Evolutionary conservation across 2,888 invertebrate genomes (phyloP).

Genomic region (Lacanobia oleracea): DNA sequence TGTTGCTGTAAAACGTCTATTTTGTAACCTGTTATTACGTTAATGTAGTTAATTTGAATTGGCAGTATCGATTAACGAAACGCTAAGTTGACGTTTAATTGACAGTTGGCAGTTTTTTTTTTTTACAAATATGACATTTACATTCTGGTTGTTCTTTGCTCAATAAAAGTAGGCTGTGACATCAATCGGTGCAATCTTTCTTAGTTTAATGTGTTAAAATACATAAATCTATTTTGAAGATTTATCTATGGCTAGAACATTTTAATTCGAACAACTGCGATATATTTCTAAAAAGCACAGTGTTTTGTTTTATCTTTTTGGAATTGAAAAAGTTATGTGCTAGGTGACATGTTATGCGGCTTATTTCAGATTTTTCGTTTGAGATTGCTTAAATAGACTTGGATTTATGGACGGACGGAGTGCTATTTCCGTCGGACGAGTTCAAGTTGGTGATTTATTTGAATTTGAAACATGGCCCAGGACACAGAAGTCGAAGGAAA

Average conservation of each 20-base stretch:
- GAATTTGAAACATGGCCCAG: slow-evolving; percentile 88
- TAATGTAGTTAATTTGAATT: slow-evolving; percentile 46
- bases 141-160: not conserved
- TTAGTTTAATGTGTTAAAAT: slow-evolving; percentile 15
- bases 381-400: slow-evolving; percentile 89
- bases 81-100: slow-evolving; percentile 38
- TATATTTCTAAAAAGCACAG: slow-evolving; percentile 51
- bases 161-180: not conserved
- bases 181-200: slow-evolving; percentile 16
- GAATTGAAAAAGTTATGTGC: slow-evolving; percentile 75
- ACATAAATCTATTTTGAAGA: slow-evolving; percentile 25
- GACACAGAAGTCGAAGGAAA: slow-evolving; percentile 86
- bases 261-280: slow-evolving; percentile 51
- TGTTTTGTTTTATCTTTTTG: slow-evolving; percentile 68
- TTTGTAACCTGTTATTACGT: slow-evolving; percentile 35
- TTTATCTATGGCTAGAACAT: slow-evolving; percentile 7
- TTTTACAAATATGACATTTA: not conserved
- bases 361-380: slow-evolving; percentile 89
- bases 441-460: slow-evolving; percentile 87
- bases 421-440: slow-evolving; percentile 89
- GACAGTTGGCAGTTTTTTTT: slow-evolving; percentile 28
- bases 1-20: slow-evolving; percentile 41
- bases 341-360: slow-evolving; percentile 81
- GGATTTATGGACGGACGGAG: slow-evolving; percentile 88
- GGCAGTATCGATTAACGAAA: slow-evolving; percentile 39